Conservation (phyloP, 2,888 invertebrate genomes). For the Phasia obesa region DNA sequence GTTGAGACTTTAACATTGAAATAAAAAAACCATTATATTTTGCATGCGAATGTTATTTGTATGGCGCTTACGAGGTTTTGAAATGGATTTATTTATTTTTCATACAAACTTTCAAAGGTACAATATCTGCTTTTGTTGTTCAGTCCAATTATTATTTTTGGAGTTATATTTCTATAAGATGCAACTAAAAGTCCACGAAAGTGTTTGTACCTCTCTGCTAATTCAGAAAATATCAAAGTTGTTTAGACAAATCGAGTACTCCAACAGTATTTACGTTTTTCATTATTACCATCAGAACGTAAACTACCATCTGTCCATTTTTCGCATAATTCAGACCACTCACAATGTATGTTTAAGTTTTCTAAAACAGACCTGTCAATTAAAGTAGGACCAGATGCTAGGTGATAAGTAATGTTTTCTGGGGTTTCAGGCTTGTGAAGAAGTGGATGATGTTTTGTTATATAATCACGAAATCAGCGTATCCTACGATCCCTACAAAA, state of each 20-base stretch:
- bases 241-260: conserved; percentile 57
- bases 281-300: conserved; percentile 36
- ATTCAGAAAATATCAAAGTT: conserved; percentile 48
- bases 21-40: no score
- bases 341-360: conserved; percentile 37
- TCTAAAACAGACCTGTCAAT: conserved; percentile 41
- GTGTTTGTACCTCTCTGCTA: conserved; percentile 47
- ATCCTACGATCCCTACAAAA: no score
- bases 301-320: conserved; percentile 67
- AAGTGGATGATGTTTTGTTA: conserved; percentile 19
- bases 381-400: conserved; percentile 52
- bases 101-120: conserved; percentile 65
- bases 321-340: conserved; percentile 52
- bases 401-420: background rate
- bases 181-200: background rate
- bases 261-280: conserved; percentile 37
- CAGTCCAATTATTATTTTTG: background rate
- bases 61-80: no score
- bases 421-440: conserved; percentile 16
- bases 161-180: no score
- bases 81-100: no score
- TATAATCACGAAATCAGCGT: no score
- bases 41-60: no score
- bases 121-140: conserved; percentile 59
- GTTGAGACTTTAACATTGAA: no score